Evolutionary conservation across 2,888 invertebrate genomes (phyloP).

Genomic region (Teleiodes luculella): DNA sequence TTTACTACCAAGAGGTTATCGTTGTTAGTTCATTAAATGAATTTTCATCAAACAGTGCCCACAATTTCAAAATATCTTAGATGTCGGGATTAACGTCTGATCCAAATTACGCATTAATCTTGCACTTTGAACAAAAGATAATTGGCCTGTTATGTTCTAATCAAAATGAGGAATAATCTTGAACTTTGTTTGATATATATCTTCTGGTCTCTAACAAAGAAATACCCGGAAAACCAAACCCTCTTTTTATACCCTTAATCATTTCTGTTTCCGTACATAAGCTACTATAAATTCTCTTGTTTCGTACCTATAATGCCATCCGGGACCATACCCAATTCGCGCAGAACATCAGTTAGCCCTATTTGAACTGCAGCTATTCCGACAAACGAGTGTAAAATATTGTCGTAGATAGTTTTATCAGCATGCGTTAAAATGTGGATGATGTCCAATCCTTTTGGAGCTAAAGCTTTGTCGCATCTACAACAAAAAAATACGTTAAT

Average conservation of each 20-base stretch:
- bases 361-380: conserved; percentile 84
- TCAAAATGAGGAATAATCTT: too few species aligned
- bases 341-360: conserved; percentile 45
- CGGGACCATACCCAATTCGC: conserved; percentile 26
- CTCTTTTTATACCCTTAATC: too few species aligned
- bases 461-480: conserved; percentile 69
- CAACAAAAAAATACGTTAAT: neutral
- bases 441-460: conserved; percentile 78
- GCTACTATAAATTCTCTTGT: conserved; percentile 50
- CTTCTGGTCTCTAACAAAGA: too few species aligned
- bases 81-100: too few species aligned
- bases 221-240: too few species aligned
- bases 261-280: neutral
- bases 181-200: too few species aligned
- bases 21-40: too few species aligned
- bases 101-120: too few species aligned
- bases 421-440: conserved; percentile 77
- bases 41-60: too few species aligned
- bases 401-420: conserved; percentile 67
- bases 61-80: neutral
- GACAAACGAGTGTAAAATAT: conserved; percentile 84
- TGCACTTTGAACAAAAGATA: too few species aligned
- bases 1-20: too few species aligned
- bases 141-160: too few species aligned
- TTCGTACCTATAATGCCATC: conserved; percentile 71